phyloP scores from a whole-genome alignment of 2,113 vertebrate species.

The Rattus rattus region DNA sequence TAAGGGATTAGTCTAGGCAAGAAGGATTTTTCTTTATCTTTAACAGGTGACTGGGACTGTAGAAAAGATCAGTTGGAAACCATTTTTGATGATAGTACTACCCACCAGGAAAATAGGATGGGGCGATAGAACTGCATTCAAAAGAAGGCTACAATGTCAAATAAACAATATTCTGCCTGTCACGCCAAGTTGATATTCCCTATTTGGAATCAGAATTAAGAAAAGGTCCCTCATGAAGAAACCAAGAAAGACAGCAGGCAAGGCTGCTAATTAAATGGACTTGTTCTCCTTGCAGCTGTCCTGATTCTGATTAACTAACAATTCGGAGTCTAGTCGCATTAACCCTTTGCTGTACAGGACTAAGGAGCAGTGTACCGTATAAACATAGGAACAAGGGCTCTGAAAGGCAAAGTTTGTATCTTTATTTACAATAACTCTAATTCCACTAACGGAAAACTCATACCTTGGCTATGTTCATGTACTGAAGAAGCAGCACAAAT shows the following conservation, averaged over 20 bases:
- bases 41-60: background rate
- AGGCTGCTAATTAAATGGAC: constrained; percentile 6
- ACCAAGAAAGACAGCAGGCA: constrained; percentile 18
- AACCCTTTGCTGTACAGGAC: background rate
- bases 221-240: constrained; percentile 41
- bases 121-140: background rate
- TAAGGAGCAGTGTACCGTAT: background rate
- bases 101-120: background rate
- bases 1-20: constrained; percentile 14
- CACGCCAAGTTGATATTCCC: constrained; percentile 4
- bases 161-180: background rate
- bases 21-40: constrained; percentile 48
- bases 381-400: background rate
- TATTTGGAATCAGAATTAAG: constrained; percentile 25
- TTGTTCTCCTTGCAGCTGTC: constrained; percentile 41
- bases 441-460: background rate
- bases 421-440: background rate
- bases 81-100: background rate
- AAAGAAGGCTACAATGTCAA: background rate
- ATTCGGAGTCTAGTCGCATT: constrained; percentile 26
- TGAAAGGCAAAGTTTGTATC: background rate
- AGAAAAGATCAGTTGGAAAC: constrained; percentile 3
- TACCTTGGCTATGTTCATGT: background rate
- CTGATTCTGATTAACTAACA: constrained; percentile 36
- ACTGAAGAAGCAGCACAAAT: background rate